A percentile compares a stretch with the other conserved stretches of the same genome.
These are phyloP conservation scores for Uloborus diversus DNA, from an alignment of 1,140 invertebrate species.

Conservation along the genomic window DNA sequence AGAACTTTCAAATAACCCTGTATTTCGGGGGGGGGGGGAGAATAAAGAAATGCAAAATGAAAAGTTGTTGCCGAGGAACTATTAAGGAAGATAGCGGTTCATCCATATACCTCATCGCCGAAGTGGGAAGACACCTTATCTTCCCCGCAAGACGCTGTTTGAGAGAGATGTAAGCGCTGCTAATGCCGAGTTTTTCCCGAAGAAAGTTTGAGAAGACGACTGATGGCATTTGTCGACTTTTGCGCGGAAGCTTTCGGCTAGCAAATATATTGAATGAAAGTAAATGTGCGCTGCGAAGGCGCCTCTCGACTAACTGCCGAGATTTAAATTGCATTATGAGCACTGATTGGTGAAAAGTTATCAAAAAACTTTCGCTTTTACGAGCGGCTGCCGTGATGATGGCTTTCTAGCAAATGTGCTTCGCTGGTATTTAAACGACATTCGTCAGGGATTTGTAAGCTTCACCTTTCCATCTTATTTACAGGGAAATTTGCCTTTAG, in stretches of 20 bases:
- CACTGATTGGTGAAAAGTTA: constrained; percentile 52
- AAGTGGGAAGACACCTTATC: constrained; percentile 25
- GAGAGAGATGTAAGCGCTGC: constrained; percentile 16
- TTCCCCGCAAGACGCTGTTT: constrained; percentile 16
- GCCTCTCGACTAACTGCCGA: constrained; percentile 15
- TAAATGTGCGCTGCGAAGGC: constrained; percentile 10
- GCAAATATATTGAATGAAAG: constrained; percentile 21
- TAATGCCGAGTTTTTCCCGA: constrained; percentile 28
- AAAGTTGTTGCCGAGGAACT: constrained; percentile 53
- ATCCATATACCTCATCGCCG: constrained; percentile 6
- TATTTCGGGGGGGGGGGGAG: too few relatives aligned
- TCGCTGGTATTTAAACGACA: constrained; percentile 52
- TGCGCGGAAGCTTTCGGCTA: neutral
- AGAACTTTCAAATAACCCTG: constrained; percentile 51
- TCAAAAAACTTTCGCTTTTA: constrained; percentile 24
- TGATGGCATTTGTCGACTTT: constrained; percentile 48
- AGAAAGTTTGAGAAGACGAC: constrained; percentile 35
- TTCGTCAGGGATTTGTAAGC: constrained; percentile 35
- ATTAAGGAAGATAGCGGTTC: constrained; percentile 48
- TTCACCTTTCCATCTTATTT: constrained; percentile 54
- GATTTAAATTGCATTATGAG: constrained; percentile 56
- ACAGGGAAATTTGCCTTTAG: constrained; percentile 42
- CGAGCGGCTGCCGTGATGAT: constrained; percentile 6
- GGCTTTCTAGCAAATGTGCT: constrained; percentile 34
- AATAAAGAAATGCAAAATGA: constrained; percentile 37